Percentiles rank a stretch among this genome's conserved stretches.
Conservation (phyloP, 2,113 vertebrate species). For the Dissostichus mawsoni region DNA sequence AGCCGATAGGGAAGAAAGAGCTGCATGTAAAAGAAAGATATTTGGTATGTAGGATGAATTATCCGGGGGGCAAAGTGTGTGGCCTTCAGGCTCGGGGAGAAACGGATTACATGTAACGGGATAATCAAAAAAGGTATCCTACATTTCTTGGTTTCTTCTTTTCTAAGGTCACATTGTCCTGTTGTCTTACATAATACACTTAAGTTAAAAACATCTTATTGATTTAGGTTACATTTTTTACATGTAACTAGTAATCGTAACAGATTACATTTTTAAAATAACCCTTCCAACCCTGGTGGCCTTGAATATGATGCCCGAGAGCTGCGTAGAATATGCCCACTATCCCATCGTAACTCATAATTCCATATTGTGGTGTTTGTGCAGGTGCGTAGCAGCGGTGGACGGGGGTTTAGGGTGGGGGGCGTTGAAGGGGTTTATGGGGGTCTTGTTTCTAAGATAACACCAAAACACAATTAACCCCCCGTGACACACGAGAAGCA, state of each 20-base stretch:
- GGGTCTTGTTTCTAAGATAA: conserved; percentile 83
- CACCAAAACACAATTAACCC: conserved; percentile 83
- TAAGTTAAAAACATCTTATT: no score
- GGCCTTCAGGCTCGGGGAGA: no score
- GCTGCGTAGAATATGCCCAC: neutral
- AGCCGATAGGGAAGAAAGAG: neutral
- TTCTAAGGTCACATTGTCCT: no score
- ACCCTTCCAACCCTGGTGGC: neutral
- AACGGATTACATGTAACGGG: no score
- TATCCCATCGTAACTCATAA: conserved; percentile 39
- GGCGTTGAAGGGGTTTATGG: conserved; percentile 52
- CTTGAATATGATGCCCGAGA: neutral
- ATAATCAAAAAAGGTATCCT: no score
- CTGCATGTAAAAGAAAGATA: conserved; percentile 3
- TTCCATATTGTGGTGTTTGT: conserved; percentile 74
- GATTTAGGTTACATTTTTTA: no score
- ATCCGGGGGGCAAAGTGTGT: no score
- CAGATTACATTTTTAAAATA: no score
- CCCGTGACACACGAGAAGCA: conserved; percentile 72
- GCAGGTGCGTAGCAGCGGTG: conserved; percentile 71
- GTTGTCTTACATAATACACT: no score
- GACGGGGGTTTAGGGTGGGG: conserved; percentile 10
- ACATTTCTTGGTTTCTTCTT: no score
- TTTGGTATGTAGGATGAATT: neutral
- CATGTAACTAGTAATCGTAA: no score